Percentiles rank a stretch among this genome's conserved stretches.
Evolutionary conservation across 2,888 invertebrate species (phyloP).

Genomic region (Oscheius onirici): DNA sequence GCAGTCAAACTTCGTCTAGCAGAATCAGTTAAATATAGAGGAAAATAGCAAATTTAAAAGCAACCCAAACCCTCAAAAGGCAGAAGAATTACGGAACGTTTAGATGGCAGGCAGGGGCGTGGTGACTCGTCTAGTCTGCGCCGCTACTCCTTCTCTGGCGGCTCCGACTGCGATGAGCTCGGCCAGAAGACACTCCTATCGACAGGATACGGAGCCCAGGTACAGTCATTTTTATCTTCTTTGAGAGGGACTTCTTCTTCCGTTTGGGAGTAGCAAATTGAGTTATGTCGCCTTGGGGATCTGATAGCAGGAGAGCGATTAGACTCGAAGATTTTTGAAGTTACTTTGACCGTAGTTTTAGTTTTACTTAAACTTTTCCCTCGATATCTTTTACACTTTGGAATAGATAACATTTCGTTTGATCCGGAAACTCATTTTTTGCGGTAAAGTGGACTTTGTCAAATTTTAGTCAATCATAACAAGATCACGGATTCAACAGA

Average conservation of each 20-base stretch:
- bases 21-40: too few species aligned
- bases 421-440: too few species aligned
- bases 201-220: constrained; percentile 13
- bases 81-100: background rate
- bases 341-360: too few species aligned
- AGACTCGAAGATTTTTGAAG: too few species aligned
- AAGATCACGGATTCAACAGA: too few species aligned
- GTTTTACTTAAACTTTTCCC: too few species aligned
- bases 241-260: constrained; percentile 22
- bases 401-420: too few species aligned
- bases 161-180: constrained; percentile 45
- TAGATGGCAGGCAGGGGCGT: constrained; percentile 40
- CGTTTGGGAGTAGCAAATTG: constrained; percentile 34
- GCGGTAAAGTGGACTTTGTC: too few species aligned
- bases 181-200: constrained; percentile 19
- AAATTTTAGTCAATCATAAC: too few species aligned
- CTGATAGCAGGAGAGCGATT: too few species aligned
- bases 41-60: background rate
- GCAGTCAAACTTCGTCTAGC: too few species aligned
- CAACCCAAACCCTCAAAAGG: background rate
- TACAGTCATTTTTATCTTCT: background rate
- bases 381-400: too few species aligned
- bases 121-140: constrained; percentile 45
- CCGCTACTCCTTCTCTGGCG: constrained; percentile 47
- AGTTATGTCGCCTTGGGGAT: constrained; percentile 16